These are phyloP conservation scores for Garrulus glandarius DNA, from an alignment of 2,797 vertebrate species.

Conservation along the genomic window DNA sequence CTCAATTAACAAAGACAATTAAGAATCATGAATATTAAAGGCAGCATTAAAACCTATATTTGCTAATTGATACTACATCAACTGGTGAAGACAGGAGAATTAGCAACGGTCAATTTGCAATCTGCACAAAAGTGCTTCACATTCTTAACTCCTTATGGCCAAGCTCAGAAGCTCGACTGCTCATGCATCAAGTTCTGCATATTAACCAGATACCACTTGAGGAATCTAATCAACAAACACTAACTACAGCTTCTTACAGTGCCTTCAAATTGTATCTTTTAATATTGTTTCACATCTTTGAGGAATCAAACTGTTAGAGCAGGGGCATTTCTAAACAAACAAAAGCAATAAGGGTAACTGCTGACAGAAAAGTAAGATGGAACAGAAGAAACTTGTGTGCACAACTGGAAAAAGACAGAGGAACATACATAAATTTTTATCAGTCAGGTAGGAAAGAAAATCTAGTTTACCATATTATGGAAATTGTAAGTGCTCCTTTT, in stretches of 20 bases:
- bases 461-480: neutral
- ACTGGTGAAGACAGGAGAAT: conserved; percentile 33
- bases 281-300: neutral
- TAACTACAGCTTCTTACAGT: neutral
- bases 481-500: neutral
- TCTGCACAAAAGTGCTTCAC: neutral
- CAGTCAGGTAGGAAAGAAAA: neutral
- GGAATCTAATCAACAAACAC: neutral
- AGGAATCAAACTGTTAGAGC: neutral
- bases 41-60: conserved; percentile 62
- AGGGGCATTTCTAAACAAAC: neutral
- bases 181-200: neutral
- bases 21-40: conserved; percentile 72
- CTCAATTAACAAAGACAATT: conserved; percentile 71
- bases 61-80: conserved; percentile 65
- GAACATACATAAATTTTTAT: neutral
- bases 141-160: conserved; percentile 49
- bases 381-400: neutral
- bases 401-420: neutral
- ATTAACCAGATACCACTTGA: neutral
- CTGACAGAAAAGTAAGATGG: neutral
- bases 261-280: neutral
- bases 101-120: conserved; percentile 47
- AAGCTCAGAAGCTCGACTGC: neutral
- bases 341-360: neutral